A percentile compares a stretch with the other conserved stretches of the same genome.
Conservation (phyloP, 2,113 vertebrate genomes). For the Siniperca chuatsi region DNA sequence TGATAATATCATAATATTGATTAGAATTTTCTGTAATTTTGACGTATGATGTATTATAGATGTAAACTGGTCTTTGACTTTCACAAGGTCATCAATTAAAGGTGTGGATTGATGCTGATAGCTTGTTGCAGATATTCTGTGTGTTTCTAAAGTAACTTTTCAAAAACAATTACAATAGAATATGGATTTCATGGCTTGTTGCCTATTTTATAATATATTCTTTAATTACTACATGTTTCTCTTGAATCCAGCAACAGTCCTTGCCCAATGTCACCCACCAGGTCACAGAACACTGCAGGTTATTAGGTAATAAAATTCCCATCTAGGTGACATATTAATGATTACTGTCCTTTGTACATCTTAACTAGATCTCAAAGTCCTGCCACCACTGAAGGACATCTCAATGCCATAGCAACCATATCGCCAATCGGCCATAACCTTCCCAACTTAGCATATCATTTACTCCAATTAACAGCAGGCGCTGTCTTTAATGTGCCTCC, state of each 20-base stretch:
- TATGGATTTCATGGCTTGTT: background rate
- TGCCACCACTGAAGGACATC: slow-evolving; percentile 55
- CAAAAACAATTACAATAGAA: background rate
- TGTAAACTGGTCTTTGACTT: background rate
- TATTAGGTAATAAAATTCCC: slow-evolving; percentile 58
- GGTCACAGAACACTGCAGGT: slow-evolving; percentile 27
- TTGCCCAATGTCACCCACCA: slow-evolving; percentile 30
- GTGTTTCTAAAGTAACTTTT: background rate
- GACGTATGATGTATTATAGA: background rate
- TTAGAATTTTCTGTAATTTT: background rate
- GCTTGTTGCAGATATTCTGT: background rate
- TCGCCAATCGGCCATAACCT: slow-evolving; percentile 24
- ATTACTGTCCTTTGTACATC: slow-evolving; percentile 48
- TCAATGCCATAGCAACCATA: slow-evolving; percentile 53
- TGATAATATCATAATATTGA: background rate
- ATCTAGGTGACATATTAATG: slow-evolving; percentile 70
- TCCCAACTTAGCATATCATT: slow-evolving; percentile 19
- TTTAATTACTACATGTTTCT: background rate
- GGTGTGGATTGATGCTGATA: background rate
- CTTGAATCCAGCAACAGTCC: background rate
- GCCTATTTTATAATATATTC: background rate
- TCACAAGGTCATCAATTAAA: slow-evolving; percentile 45
- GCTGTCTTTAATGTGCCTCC: slow-evolving; percentile 9
- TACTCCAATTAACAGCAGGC: slow-evolving; percentile 25
- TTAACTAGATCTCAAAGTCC: slow-evolving; percentile 77